Conservation (phyloP, 2,888 invertebrate species). For the Habrosyne pyritoides region DNA sequence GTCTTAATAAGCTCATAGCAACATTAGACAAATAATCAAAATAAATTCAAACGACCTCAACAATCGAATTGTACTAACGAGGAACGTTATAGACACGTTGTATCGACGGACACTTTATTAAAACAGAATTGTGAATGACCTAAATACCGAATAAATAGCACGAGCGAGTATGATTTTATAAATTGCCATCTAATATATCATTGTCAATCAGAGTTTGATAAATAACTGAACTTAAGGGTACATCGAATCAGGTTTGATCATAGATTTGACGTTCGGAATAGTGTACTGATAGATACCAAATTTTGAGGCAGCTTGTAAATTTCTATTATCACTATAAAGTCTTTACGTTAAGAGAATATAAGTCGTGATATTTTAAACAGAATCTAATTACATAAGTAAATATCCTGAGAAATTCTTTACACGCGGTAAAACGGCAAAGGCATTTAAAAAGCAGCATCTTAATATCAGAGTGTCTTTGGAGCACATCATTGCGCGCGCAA, state of each 20-base stretch:
- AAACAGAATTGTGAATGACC: conserved; percentile 17
- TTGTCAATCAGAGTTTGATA: conserved; percentile 29
- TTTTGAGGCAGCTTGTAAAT: no score
- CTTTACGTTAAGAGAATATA: no score
- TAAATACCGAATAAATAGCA: conserved; percentile 22
- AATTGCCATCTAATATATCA: conserved; percentile 29
- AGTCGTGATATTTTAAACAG: no score
- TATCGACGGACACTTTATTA: conserved; percentile 21
- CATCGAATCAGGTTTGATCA: not conserved
- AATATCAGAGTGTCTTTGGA: not conserved
- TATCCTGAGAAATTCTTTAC: not conserved
- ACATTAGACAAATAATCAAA: conserved; percentile 29
- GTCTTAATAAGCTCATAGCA: conserved; percentile 6
- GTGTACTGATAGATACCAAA: no score
- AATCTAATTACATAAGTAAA: not conserved
- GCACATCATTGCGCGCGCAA: conserved; percentile 46
- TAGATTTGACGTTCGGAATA: no score
- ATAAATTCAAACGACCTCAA: conserved; percentile 37
- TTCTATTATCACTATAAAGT: no score
- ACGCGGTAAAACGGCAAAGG: no score
- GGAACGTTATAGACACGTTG: conserved; percentile 12
- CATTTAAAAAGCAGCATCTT: not conserved
- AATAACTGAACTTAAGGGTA: conserved; percentile 11
- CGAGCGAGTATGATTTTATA: conserved; percentile 17
- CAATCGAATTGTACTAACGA: conserved; percentile 30